A percentile compares a stretch with the other conserved stretches of the same genome.
These are phyloP conservation scores for Phaetusa simplex DNA, from an alignment of 2,113 vertebrate species.

Conservation along the genomic window DNA sequence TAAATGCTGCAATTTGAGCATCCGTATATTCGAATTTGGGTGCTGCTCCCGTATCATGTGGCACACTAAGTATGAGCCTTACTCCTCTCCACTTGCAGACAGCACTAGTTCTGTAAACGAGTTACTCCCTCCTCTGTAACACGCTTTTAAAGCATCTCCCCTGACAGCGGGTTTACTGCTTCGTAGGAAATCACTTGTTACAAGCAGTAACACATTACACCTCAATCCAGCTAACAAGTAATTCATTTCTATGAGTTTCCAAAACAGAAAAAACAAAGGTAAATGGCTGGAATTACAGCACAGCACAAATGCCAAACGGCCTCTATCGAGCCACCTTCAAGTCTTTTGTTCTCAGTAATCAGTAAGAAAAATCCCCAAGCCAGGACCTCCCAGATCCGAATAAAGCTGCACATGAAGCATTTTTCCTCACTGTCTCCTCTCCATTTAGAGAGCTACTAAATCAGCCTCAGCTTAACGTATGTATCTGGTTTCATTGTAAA, in stretches of 20 bases:
- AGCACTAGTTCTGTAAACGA: not conserved
- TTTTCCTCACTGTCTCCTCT: not conserved
- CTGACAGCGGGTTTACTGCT: not conserved
- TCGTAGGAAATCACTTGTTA: not conserved
- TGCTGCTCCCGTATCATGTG: not conserved
- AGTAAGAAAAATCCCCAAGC: not conserved
- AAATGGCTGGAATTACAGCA: not conserved
- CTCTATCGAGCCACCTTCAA: not conserved
- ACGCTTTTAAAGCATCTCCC: not conserved
- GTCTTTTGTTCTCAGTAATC: not conserved
- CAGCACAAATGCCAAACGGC: not conserved
- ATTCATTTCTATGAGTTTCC: not conserved
- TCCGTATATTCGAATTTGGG: not conserved
- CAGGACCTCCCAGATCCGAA: not conserved
- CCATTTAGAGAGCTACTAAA: not conserved
- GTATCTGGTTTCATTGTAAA: not conserved
- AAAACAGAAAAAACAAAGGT: not conserved
- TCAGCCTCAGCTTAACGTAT: not conserved
- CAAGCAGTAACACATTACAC: not conserved
- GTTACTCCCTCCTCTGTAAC: not conserved
- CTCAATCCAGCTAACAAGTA: not conserved
- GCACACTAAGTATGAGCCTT: not conserved
- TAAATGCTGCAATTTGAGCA: conserved; percentile 6
- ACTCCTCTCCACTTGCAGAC: not conserved
- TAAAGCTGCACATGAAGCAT: not conserved